Conservation (phyloP, 2,113 vertebrate species). For the Dinomys branickii region DNA sequence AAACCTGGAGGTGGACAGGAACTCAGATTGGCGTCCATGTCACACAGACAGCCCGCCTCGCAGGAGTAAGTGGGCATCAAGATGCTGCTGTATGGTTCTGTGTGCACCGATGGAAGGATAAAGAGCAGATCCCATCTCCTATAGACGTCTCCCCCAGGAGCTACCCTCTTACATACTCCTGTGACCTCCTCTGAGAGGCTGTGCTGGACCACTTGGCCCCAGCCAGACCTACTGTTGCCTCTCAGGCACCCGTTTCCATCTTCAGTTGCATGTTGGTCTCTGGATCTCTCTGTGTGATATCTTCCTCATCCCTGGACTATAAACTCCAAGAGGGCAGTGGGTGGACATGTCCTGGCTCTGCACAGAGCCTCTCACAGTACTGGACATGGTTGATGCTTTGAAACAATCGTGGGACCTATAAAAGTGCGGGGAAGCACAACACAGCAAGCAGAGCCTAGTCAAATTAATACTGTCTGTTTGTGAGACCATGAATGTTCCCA, state of each 20-base stretch:
- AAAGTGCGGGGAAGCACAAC: neutral
- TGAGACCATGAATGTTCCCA: neutral
- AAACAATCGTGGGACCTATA: neutral
- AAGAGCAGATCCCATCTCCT: neutral
- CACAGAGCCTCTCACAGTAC: neutral
- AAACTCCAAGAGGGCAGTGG: neutral
- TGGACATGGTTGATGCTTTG: neutral
- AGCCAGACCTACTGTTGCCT: neutral
- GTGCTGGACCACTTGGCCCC: neutral
- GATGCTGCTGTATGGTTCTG: neutral
- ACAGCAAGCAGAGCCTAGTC: neutral
- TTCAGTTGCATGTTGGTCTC: neutral
- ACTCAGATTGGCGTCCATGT: neutral
- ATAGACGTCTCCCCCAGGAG: neutral
- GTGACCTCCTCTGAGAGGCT: neutral
- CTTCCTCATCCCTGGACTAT: neutral
- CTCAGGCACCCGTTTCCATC: neutral
- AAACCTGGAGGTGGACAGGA: neutral
- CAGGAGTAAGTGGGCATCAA: neutral
- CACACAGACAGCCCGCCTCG: neutral
- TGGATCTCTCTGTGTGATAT: neutral
- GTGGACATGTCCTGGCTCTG: neutral
- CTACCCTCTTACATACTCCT: too few species aligned
- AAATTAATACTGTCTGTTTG: neutral
- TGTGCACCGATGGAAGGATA: neutral